Evolutionary conservation across 2,113 vertebrate genomes (phyloP).

Genomic region (Mus spicilegus): DNA sequence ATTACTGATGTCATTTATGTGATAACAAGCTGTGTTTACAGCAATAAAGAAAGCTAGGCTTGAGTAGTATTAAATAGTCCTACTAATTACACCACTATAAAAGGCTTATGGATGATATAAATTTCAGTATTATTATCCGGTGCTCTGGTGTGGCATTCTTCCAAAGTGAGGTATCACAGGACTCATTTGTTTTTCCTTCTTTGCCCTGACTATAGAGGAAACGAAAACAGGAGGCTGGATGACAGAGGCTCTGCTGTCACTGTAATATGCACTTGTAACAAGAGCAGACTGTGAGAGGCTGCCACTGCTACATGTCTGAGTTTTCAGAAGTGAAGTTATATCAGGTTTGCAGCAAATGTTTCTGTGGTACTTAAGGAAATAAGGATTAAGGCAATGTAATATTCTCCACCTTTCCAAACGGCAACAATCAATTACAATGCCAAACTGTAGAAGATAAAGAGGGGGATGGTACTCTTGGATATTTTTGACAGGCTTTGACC

Average conservation of each 20-base stretch:
- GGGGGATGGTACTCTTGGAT: neutral
- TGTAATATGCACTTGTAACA: neutral
- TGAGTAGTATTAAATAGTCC: constrained; percentile 81
- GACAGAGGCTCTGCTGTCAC: neutral
- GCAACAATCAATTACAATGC: constrained; percentile 12
- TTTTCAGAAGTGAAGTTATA: neutral
- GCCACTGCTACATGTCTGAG: neutral
- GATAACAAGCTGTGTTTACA: constrained; percentile 83
- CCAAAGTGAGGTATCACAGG: constrained; percentile 64
- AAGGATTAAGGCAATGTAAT: constrained; percentile 16
- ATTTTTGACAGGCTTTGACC: neutral
- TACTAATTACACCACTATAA: constrained; percentile 84
- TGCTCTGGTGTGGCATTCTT: constrained; percentile 67
- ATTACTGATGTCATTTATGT: constrained; percentile 82
- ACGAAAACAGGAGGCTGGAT: neutral
- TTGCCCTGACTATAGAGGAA: constrained; percentile 43
- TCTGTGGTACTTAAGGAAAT: constrained; percentile 44
- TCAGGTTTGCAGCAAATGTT: neutral
- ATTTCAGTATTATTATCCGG: constrained; percentile 77
- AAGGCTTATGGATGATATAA: constrained; percentile 82
- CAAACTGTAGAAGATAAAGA: neutral
- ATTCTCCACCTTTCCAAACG: constrained; percentile 17
- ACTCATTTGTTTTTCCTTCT: constrained; percentile 47
- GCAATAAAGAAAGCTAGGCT: constrained; percentile 82
- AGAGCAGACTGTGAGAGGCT: neutral